Evolutionary conservation across 2,113 vertebrate genomes (phyloP), one percentile per base, ranked within the genome.

Genomic region (Varanus salvator): DNA sequence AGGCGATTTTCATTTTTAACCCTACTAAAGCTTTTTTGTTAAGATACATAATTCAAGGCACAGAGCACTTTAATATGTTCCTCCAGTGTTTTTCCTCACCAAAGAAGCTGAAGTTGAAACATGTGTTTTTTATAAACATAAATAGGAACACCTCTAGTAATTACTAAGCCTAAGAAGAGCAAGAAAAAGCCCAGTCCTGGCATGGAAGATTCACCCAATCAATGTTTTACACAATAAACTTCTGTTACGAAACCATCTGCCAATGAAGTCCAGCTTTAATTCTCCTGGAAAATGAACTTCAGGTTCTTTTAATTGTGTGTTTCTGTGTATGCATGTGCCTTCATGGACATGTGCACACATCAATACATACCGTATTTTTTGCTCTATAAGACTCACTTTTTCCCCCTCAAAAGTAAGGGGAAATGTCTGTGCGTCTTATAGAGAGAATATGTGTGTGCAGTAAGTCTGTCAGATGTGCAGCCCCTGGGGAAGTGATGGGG

Each of bases 201-300:
- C 31, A 57, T 82, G 83, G 75, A n/a, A 9, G 84, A 9, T 91
- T 76, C 66, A 27, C 29, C 19, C 84, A 89, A 86, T 85, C 8
- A 83, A 9, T 72, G 60, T 38, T 74, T 87, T 81, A 0, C 83
- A 82, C 44, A 5, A 44, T 1, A 84, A 92, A 54, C 81, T 23
- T 50, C n/a, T 88, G 80, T 80, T 75, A 85, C 84, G 78, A 93
- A 94, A 86, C 50, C 3, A 80, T 57, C 54, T 85, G 60, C 72
- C 38, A 21, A 68, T 85, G 38, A 88, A 90, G 81, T 85, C 72
- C 66, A 84, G 54, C 8, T 84, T 86, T 75, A 19, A 85, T 92
- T 85, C 23, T 87, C 12, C 87, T 88, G 77, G n/a, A n/a, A 4
- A 17, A 80, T 38, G 44, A 54, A 50, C 48, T n/a, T 52, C 76